Base-by-base conservation (phyloP, 1,140 invertebrate genomes). In the Drosophila ogumai region DNA sequence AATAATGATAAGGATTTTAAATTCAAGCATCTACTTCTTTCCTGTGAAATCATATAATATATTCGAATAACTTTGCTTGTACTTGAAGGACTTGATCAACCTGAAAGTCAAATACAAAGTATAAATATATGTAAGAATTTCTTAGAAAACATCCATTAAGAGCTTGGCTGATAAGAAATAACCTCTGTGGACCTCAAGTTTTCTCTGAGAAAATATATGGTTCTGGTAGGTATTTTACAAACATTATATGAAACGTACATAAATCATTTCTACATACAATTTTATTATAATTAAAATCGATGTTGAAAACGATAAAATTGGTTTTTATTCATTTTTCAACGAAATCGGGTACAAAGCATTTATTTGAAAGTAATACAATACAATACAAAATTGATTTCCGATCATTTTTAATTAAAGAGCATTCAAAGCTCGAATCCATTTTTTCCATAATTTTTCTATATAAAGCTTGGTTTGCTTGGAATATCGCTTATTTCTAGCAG, bases 161-260 rank as follows among this genome's bases (percentile, higher is more conserved):
- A 47, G 13, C 46, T 47, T 28, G 15, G 25, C 47, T 50, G 47
- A 50, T 50, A 32, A 17, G 5, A 31, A 50, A 50, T 49, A 49
- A 49, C 47, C 25, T 50, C 9, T 50, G 47, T 49, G 25, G 3
- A 31, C 25, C 47, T 49, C 5, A 50, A 15, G 13, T 17, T 31
- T 28, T 17, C 5, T 17, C 9, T 3, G 47, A 22, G 13, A 22
- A 46, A 13, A 46, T 22, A n/a, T 10, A 5, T 2, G 3, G 2
- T 6, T 43, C 9, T 10, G 9, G 10, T 19, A 2, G 17, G 41
- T 3, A 19, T 0, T 46, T 7, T 6, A 12, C 5, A 46, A 13
- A 13, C 12, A 6, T 19, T 19, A 44, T 0, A 2, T 12, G 9
- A 4, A 12, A 19, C 6, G 6, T 44, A 19, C 6, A 12, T 44